Evolutionary conservation across 2,797 vertebrate species (phyloP).

Genomic region (Meda fulgida): DNA sequence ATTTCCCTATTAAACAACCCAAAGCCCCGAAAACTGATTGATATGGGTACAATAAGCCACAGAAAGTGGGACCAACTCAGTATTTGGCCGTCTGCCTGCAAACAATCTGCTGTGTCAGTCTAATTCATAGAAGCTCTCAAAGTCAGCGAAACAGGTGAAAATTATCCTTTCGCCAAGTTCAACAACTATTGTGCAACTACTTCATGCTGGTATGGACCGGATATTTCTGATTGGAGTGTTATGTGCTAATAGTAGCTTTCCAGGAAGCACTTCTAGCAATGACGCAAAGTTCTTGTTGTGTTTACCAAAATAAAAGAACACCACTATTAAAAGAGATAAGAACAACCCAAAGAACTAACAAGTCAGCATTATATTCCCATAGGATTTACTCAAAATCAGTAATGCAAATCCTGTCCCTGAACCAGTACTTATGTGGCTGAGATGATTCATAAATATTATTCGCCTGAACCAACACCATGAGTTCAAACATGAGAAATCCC

Average conservation of each 20-base stretch:
- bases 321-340: background rate
- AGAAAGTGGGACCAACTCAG: slow-evolving; percentile 10
- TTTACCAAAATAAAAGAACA: background rate
- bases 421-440: background rate
- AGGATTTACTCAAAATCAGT: background rate
- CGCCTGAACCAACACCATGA: slow-evolving; percentile 11
- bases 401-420: background rate
- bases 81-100: background rate
- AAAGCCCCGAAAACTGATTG: slow-evolving; percentile 13
- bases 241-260: slow-evolving; percentile 10
- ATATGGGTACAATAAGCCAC: background rate
- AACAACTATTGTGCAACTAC: slow-evolving; percentile 34
- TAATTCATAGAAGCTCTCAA: slow-evolving; percentile 22
- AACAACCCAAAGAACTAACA: background rate
- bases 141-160: slow-evolving; percentile 47
- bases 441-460: slow-evolving; percentile 28
- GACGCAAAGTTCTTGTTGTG: background rate
- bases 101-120: slow-evolving; percentile 28
- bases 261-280: slow-evolving; percentile 29
- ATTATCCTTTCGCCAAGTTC: background rate
- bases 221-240: slow-evolving; percentile 9
- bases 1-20: background rate
- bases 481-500: slow-evolving; percentile 3
- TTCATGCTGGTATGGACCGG: slow-evolving; percentile 9
- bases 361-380: background rate